Evolutionary conservation across 92 coral and sea anemone genomes (phyloP).

Genomic region (Galaxea fascicularis): DNA sequence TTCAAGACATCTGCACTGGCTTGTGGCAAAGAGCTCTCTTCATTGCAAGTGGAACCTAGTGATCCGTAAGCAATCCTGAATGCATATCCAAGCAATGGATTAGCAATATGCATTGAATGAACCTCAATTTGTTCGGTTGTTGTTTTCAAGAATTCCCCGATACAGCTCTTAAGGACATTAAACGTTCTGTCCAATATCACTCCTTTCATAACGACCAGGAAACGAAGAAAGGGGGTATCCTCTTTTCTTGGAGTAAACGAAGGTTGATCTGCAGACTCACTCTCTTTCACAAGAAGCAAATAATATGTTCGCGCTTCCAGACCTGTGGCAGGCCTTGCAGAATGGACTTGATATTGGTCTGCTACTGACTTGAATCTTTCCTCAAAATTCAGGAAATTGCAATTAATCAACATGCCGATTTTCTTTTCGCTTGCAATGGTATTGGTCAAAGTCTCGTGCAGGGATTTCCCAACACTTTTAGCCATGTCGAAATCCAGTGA

Average conservation of each 20-base stretch:
- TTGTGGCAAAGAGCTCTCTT: neutral
- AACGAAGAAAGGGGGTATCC: conserved; percentile 18
- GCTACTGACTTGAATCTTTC: conserved; percentile 37
- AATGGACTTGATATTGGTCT: conserved; percentile 22
- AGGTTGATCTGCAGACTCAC: neutral
- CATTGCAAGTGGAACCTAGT: neutral
- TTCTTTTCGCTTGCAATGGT: conserved; percentile 4
- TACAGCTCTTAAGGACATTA: conserved; percentile 35
- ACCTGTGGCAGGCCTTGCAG: neutral
- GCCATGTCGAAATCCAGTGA: conserved; percentile 7
- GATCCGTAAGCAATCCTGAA: conserved; percentile 1
- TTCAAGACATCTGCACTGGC: conserved; percentile 32
- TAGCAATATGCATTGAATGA: conserved; percentile 8
- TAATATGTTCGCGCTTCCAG: conserved; percentile 18
- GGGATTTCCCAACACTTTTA: conserved; percentile 4
- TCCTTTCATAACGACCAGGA: conserved; percentile 50
- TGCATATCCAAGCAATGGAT: conserved; percentile 6
- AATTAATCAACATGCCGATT: conserved; percentile 1
- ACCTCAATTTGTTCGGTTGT: neutral
- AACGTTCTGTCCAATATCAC: conserved; percentile 56
- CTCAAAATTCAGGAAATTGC: conserved; percentile 11
- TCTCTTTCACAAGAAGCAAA: neutral
- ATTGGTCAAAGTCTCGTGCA: neutral
- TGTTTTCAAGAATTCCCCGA: neutral
- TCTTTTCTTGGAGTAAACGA: neutral